These are phyloP conservation scores for Leptogaster cylindrica DNA, from an alignment of 2,888 invertebrate species.

Conservation along the genomic window DNA sequence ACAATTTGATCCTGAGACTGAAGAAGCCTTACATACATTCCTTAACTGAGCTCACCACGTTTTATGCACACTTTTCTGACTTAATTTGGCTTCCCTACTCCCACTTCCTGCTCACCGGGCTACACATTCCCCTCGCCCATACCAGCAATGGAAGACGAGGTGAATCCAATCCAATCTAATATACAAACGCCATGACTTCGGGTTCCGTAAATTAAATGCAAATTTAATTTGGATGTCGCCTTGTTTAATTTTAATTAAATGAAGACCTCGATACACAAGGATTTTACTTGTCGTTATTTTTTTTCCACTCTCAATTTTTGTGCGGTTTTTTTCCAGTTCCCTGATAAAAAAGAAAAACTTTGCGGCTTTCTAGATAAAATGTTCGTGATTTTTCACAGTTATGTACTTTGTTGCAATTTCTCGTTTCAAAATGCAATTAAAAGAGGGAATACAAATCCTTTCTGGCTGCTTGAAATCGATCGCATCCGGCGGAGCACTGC, in stretches of 20 bases:
- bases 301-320: no score
- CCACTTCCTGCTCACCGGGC: not conserved
- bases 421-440: no score
- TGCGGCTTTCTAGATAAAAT: no score
- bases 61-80: not conserved
- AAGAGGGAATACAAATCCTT: no score
- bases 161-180: slow-evolving; percentile 23
- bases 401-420: no score
- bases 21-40: slow-evolving; percentile 1
- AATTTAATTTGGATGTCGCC: slow-evolving; percentile 27
- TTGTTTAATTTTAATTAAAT: slow-evolving; percentile 26
- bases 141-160: slow-evolving; percentile 22
- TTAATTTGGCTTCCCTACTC: slow-evolving; percentile 27
- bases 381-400: no score
- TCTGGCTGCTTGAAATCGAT: no score
- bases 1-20: not conserved
- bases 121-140: not conserved
- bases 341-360: no score
- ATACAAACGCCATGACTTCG: not conserved
- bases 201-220: slow-evolving; percentile 24
- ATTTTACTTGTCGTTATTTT: no score
- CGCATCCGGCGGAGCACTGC: no score
- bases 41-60: not conserved
- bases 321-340: no score
- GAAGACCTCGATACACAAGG: no score